Conservation (phyloP, 2,797 vertebrate species). For the Sebastiscus albofasciatus region DNA sequence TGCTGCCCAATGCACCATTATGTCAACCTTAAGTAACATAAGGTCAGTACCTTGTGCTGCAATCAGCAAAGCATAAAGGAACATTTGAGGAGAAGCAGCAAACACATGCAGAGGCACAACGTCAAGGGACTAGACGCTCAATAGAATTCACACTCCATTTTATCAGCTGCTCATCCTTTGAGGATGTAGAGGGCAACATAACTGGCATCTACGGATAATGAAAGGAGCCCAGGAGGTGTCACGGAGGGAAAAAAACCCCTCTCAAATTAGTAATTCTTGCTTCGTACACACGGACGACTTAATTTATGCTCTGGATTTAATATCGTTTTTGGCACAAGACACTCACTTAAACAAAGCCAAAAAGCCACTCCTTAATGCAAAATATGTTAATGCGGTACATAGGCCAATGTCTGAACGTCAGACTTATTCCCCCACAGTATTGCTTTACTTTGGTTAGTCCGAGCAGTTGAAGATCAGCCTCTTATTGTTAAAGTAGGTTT, state of each 20-base stretch:
- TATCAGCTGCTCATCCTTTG: slow-evolving; percentile 4
- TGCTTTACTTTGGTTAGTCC: neutral
- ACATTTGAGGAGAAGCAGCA: slow-evolving; percentile 4
- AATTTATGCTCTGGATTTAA: neutral
- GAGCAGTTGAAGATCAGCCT: neutral
- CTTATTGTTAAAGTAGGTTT: neutral
- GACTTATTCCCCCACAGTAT: neutral
- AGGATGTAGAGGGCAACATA: neutral
- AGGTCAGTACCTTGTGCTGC: slow-evolving; percentile 12
- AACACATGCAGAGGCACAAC: slow-evolving; percentile 3
- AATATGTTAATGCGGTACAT: neutral
- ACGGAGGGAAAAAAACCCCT: neutral
- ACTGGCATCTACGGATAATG: slow-evolving; percentile 3
- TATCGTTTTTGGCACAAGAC: neutral
- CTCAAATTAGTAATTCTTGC: neutral
- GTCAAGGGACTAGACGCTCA: neutral
- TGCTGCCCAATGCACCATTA: slow-evolving; percentile 5
- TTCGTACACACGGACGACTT: neutral
- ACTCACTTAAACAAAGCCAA: neutral
- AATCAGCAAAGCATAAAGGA: slow-evolving; percentile 7
- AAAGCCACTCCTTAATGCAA: neutral
- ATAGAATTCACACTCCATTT: slow-evolving; percentile 18
- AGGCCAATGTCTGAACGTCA: neutral
- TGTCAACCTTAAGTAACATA: slow-evolving; percentile 25
- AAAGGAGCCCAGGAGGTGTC: neutral